Conservation (phyloP, 2,797 vertebrate species). For the Ctenopoma kingsleyae region DNA sequence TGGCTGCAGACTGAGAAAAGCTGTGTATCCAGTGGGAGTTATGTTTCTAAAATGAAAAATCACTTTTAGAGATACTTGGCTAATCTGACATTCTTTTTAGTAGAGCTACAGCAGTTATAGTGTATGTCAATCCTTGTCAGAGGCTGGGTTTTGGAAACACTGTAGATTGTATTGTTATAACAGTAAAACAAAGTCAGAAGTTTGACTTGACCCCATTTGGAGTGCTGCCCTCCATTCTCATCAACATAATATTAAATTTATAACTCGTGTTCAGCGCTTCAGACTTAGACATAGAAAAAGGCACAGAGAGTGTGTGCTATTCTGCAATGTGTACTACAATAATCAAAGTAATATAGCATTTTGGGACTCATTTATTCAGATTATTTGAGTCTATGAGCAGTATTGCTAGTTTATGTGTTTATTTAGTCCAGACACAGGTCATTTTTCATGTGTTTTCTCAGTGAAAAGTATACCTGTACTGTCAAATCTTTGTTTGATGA, state of each 20-base stretch:
- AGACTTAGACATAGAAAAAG: neutral
- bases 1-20: conserved; percentile 58
- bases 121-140: conserved; percentile 18
- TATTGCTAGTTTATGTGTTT: conserved; percentile 3
- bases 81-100: conserved; percentile 38
- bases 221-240: neutral
- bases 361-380: conserved; percentile 3
- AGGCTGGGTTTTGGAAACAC: conserved; percentile 11
- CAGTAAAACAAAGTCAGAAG: conserved; percentile 3
- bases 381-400: conserved; percentile 2
- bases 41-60: conserved; percentile 39
- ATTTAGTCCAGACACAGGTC: neutral
- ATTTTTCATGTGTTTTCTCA: conserved; percentile 4
- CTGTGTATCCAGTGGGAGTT: conserved; percentile 46
- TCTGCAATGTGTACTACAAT: neutral
- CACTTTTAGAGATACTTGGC: conserved; percentile 31
- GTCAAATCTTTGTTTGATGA: conserved; percentile 38
- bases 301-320: neutral
- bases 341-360: conserved; percentile 6
- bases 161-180: conserved; percentile 8
- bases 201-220: conserved; percentile 28
- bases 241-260: neutral
- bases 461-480: conserved; percentile 34
- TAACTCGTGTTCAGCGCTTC: neutral
- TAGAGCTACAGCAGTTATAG: conserved; percentile 8